Percentiles rank a stretch among this genome's conserved stretches.
Evolutionary conservation across 2,797 vertebrate genomes (phyloP).

Genomic region (Dendrocincla tyrannina): DNA sequence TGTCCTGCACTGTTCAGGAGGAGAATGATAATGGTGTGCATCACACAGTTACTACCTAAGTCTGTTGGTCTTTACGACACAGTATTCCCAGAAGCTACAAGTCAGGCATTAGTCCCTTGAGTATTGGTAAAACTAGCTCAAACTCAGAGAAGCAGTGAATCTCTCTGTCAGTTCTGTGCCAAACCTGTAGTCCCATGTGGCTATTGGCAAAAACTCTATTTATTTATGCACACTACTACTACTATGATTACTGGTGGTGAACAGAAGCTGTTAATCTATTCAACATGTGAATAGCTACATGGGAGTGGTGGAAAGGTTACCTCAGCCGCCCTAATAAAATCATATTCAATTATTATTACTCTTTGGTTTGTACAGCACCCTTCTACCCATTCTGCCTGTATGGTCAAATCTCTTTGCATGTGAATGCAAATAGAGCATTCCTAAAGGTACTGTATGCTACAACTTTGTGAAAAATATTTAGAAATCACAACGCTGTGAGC

Average conservation of each 20-base stretch:
- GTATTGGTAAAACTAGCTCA: neutral
- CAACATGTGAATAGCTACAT: neutral
- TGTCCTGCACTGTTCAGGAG: neutral
- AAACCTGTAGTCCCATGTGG: neutral
- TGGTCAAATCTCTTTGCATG: neutral
- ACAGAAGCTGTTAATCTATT: neutral
- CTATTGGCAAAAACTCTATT: neutral
- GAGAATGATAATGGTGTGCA: fast-evolving
- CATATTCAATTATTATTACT: neutral
- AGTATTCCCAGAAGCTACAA: neutral
- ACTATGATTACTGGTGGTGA: neutral
- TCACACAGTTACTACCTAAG: neutral
- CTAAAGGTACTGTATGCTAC: neutral
- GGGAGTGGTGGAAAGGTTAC: neutral
- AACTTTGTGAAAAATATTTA: neutral
- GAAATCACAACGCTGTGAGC: neutral
- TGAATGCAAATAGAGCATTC: neutral
- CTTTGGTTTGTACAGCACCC: neutral
- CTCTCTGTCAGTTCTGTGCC: neutral
- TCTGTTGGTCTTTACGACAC: neutral
- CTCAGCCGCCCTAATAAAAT: neutral
- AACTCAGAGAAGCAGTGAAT: neutral
- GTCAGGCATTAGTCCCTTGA: neutral
- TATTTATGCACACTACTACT: neutral
- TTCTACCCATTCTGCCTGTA: neutral